Base-by-base conservation (phyloP, 2,888 invertebrate genomes). In the Lochmaea capreae region DNA sequence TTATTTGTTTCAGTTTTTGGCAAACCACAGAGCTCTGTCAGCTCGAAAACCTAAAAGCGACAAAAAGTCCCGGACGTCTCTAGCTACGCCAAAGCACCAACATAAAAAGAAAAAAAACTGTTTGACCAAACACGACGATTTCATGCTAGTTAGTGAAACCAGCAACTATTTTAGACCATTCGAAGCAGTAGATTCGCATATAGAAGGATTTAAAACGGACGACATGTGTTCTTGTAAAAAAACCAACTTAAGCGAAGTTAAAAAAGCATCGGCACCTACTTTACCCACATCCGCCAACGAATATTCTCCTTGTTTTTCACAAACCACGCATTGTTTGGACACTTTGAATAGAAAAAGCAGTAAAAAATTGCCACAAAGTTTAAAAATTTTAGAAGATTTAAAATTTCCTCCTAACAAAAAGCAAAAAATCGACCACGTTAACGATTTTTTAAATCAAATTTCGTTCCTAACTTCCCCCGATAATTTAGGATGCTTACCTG, bases 261-360 rank as follows among this genome's bases (percentile, higher is more conserved):
- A 73, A 22, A 89, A 79, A 88, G 88, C 85, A 71, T 90, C 83
- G 83, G 86, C 88, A 1, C 84, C 87, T 2, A 89, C 87, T 66
- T 87, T 90, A 81, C 90, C 89, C 12, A 85, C 89, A 74, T 90
- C 90, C 62, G 89, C 90, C 84, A 90, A 90, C 76, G 91, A 91
- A 84, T 91, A 91, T 75, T 87, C 87, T 3, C 87, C 87, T 3
- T 85, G 86, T 77, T 80, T 83, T 1, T 76, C 85, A 69, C 78
- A 84, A 85, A 81, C 88, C 85, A 85, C 86, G 85, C 87, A 87
- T 87, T 81, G 81, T 63, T 61, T 79, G 22, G 72, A 76, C 87
- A 89, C 80, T 87, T 88, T 83, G 87, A 90, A 39, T 80, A 90
- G 74, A 87, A 90, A 42, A 80, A 90, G 75, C 90, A 89, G 84